phyloP scores from a whole-genome alignment of 2,113 vertebrate species.

The Myxocyprinus asiaticus region DNA sequence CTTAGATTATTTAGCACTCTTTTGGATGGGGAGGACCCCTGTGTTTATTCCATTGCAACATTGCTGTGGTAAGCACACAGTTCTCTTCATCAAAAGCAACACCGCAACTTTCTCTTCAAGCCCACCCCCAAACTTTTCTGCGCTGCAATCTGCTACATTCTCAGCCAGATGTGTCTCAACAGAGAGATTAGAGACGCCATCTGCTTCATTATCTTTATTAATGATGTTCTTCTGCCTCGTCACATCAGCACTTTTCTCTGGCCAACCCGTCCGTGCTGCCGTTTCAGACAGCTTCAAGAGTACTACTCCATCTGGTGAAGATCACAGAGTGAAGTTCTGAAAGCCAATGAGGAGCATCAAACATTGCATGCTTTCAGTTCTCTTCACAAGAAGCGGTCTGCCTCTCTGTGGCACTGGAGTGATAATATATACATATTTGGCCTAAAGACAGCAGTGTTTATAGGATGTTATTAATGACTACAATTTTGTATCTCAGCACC shows the following conservation, averaged over 20 bases:
- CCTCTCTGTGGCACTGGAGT: not conserved
- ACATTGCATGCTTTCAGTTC: conserved; percentile 62
- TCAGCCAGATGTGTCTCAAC: conserved; percentile 55
- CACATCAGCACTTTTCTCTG: conserved; percentile 67
- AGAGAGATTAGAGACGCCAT: conserved; percentile 63
- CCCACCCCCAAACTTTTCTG: conserved; percentile 30
- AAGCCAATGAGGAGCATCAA: conserved; percentile 55
- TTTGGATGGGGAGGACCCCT: not conserved
- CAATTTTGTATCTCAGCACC: conserved; percentile 11
- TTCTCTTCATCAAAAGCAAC: not conserved
- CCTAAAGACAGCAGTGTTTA: conserved; percentile 35
- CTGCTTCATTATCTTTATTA: conserved; percentile 72
- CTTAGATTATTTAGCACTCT: too few species aligned
- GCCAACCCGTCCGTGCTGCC: conserved; percentile 61
- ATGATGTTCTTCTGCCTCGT: conserved; percentile 62
- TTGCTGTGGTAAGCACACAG: not conserved
- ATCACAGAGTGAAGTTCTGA: conserved; percentile 60
- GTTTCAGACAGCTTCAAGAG: conserved; percentile 67
- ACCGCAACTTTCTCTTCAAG: conserved; percentile 3
- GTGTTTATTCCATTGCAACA: not conserved
- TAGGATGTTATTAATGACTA: conserved; percentile 24
- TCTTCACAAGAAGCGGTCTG: conserved; percentile 40
- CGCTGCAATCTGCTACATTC: conserved; percentile 53
- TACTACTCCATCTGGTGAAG: conserved; percentile 71
- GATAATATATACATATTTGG: not conserved